Evolutionary conservation across 2,888 invertebrate species (phyloP), one percentile per base, ranked within the genome.

Genomic region (Limnephilus marmoratus): DNA sequence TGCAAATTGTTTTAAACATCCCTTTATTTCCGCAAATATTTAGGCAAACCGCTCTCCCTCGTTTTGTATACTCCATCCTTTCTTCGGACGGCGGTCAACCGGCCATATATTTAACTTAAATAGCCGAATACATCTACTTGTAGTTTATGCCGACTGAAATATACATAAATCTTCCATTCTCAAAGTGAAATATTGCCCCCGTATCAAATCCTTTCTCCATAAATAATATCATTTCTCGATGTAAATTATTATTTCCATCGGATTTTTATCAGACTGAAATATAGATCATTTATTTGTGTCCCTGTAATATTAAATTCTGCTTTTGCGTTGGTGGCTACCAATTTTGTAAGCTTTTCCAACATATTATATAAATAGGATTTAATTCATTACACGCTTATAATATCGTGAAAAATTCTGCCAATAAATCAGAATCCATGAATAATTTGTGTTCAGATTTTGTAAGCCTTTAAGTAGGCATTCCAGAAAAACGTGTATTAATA

Each of bases 101-200:
- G 49, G 68, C 87, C 80, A 80, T 89, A 89, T 80, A 89, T 89
- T 89, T 89, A 80, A 89, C 88, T 89, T 87, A n/a, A 87, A 53
- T 68, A 9, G 68, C 68, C 68, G 24, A 24, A 68, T 68, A 68
- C 68, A 68, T 68, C 68, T n/a, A 68, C 24, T n/a, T 1, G 24
- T 68, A 68, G 68, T 68, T 68, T 68, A 68, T 9, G 24, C 24
- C 68, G 68, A 68, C 2, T 24, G 68, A 68, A 68, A 68, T 68
- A 68, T 68, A 68, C 68, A 68, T 68, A 68, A 68, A 68, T 68
- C 68, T 68, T 68, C 68, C 68, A 68, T 68, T 68, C 68, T 68
- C 68, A 24, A 24, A 24, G 68, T 68, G 68, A 68, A 68, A 68
- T 68, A 68, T 68, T n/a, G 68, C 68, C 68, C 53, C 68, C n/a